Percentiles rank a stretch among this genome's conserved stretches.
These are phyloP conservation scores for Isichthys henryi DNA, from an alignment of 2,113 vertebrate species.

Conservation along the genomic window DNA sequence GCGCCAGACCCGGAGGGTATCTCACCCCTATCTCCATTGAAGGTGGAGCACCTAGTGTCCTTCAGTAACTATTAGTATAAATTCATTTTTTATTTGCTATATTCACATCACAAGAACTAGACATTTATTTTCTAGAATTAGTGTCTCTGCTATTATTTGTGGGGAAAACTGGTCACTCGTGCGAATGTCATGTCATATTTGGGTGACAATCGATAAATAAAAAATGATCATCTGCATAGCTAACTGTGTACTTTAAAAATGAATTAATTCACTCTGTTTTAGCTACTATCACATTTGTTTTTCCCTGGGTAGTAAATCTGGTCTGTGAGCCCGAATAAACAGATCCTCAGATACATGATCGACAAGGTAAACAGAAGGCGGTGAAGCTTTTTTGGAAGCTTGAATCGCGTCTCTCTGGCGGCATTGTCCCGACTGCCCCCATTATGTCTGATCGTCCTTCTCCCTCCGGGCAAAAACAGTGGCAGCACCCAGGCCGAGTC, in stretches of 20 bases:
- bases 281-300: background rate
- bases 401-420: constrained; percentile 10
- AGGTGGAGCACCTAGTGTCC: background rate
- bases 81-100: background rate
- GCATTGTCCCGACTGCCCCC: constrained; percentile 20
- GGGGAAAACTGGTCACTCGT: background rate
- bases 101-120: background rate
- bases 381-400: constrained; percentile 32
- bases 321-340: background rate
- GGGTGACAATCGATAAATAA: background rate
- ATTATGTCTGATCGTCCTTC: constrained; percentile 13
- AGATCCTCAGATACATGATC: background rate
- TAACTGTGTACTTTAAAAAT: background rate
- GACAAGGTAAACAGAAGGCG: constrained; percentile 34
- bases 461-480: constrained; percentile 14
- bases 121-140: background rate
- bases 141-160: background rate
- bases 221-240: background rate
- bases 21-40: background rate
- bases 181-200: background rate
- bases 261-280: background rate
- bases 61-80: background rate
- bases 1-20: background rate
- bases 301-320: background rate
- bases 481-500: constrained; percentile 13